A percentile compares a stretch with the other conserved stretches of the same genome.
These are phyloP conservation scores for Drosophila mojavensis DNA, from an alignment of 1,140 invertebrate species.

Conservation along the genomic window DNA sequence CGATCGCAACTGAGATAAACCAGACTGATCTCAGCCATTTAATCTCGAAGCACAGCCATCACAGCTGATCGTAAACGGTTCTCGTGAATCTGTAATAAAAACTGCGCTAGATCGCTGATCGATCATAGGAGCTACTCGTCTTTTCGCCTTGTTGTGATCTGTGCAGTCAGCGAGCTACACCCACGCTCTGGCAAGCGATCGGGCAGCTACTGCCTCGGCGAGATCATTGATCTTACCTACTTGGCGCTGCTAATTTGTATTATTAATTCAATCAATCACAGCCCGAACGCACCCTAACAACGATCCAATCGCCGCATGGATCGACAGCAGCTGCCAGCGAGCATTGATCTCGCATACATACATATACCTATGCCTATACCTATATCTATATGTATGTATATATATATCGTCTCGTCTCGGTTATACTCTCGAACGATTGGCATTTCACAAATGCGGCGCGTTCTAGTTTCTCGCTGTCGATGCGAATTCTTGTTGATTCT, in stretches of 20 bases:
- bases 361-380: neutral
- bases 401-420: constrained; percentile 35
- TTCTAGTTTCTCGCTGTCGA: constrained; percentile 65
- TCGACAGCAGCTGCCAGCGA: constrained; percentile 68
- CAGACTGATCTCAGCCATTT: neutral
- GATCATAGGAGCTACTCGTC: constrained; percentile 13
- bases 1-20: neutral
- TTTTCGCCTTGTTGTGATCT: constrained; percentile 43
- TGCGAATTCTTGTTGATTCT: constrained; percentile 37
- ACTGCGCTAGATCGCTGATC: neutral
- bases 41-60: too few species aligned
- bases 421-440: constrained; percentile 40
- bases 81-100: neutral
- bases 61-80: neutral
- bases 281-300: constrained; percentile 46
- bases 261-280: constrained; percentile 81
- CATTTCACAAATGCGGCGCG: constrained; percentile 75
- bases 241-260: constrained; percentile 78
- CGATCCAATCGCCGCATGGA: constrained; percentile 52
- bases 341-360: constrained; percentile 63
- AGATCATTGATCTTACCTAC: constrained; percentile 77
- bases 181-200: constrained; percentile 28
- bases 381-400: constrained; percentile 5
- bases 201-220: constrained; percentile 24
- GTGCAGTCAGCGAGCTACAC: constrained; percentile 36